Percentiles rank a stretch among this genome's conserved stretches.
These are phyloP conservation scores for Drosophila kambysellisi DNA, from an alignment of 2,888 invertebrate species.

Conservation along the genomic window DNA sequence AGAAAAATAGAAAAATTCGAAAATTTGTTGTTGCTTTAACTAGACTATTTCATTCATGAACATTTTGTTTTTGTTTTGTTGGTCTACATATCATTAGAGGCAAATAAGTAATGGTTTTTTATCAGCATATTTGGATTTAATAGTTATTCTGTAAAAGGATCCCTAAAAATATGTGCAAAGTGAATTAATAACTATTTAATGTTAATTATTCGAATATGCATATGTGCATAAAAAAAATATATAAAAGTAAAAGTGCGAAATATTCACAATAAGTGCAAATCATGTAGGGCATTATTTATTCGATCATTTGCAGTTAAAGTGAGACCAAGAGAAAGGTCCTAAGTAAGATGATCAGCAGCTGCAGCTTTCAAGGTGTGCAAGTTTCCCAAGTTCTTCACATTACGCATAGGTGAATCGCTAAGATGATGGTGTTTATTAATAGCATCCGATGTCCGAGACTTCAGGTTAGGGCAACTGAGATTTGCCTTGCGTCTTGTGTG, in stretches of 20 bases:
- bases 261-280: not conserved
- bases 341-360: conserved; percentile 34
- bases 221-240: not conserved
- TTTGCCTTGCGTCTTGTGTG: conserved; percentile 42
- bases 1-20: conserved; percentile 25
- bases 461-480: conserved; percentile 66
- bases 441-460: conserved; percentile 56
- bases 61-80: conserved; percentile 22
- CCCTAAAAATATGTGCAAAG: not conserved
- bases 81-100: not conserved
- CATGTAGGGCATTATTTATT: conserved; percentile 25
- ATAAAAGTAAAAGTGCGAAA: not conserved
- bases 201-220: not conserved
- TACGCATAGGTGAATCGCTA: conserved; percentile 56
- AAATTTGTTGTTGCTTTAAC: conserved; percentile 19
- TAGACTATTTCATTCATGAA: conserved; percentile 61
- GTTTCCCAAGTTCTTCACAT: conserved; percentile 48
- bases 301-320: conserved; percentile 2
- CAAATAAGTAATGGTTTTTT: conserved; percentile 10
- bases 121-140: conserved; percentile 14
- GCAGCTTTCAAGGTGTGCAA: conserved; percentile 60
- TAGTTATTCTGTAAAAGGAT: not conserved
- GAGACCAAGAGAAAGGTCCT: not conserved
- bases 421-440: conserved; percentile 58
- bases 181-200: not conserved